A percentile compares a stretch with the other conserved stretches of the same genome.
Evolutionary conservation across 2,888 invertebrate genomes (phyloP).

Genomic region (Linnaemya vulpina): DNA sequence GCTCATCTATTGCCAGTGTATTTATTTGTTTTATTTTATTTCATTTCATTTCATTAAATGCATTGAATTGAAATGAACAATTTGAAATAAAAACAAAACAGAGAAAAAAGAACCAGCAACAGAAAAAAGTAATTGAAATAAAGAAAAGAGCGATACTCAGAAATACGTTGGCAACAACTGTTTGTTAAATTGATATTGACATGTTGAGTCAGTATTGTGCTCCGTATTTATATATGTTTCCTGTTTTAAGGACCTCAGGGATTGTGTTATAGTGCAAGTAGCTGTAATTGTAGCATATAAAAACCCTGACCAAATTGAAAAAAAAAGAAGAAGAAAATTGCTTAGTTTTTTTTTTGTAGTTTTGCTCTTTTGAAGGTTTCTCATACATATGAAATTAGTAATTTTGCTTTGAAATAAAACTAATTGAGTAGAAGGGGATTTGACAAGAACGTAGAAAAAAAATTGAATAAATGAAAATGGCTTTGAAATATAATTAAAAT

Average conservation of each 20-base stretch:
- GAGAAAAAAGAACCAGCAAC: neutral
- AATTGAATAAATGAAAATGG: slow-evolving; percentile 2
- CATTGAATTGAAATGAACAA: slow-evolving; percentile 58
- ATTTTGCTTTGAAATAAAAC: slow-evolving; percentile 52
- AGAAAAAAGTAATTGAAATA: slow-evolving; percentile 34
- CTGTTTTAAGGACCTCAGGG: slow-evolving; percentile 53
- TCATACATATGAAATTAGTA: slow-evolving; percentile 44
- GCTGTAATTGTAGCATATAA: neutral
- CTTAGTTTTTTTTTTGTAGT: neutral
- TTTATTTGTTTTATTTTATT: slow-evolving; percentile 44
- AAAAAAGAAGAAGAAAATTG: slow-evolving; percentile 44
- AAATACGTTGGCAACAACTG: slow-evolving; percentile 55
- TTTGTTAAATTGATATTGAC: slow-evolving; percentile 67
- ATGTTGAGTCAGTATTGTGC: slow-evolving; percentile 52
- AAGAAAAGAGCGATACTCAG: slow-evolving; percentile 21
- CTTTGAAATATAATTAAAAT: neutral
- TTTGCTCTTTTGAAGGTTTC: slow-evolving; percentile 43
- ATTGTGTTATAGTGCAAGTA: slow-evolving; percentile 10
- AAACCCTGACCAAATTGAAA: slow-evolving; percentile 21
- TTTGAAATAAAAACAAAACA: slow-evolving; percentile 20
- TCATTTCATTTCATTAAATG: slow-evolving; percentile 54
- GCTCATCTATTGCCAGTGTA: slow-evolving; percentile 32
- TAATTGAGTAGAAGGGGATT: slow-evolving; percentile 58
- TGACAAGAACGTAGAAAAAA: slow-evolving; percentile 32
- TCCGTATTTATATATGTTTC: slow-evolving; percentile 49